Percentiles rank a stretch among this genome's conserved stretches.
Evolutionary conservation across 2,113 vertebrate genomes (phyloP).

Genomic region (Chaetodon auriga): DNA sequence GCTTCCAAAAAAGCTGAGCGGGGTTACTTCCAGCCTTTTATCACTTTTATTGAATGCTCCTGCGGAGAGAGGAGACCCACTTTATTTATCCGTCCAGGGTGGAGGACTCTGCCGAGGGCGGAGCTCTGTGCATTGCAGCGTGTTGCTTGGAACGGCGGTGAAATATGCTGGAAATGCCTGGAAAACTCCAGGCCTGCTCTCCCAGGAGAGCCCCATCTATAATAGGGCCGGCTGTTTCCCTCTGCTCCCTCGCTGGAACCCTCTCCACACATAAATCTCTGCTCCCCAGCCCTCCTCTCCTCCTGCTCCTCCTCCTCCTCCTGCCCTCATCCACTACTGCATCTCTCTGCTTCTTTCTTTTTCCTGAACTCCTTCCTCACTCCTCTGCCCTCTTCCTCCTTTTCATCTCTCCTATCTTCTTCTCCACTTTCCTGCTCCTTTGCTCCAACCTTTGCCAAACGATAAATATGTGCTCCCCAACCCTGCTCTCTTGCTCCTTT

Average conservation of each 20-base stretch:
- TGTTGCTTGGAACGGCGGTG: constrained; percentile 44
- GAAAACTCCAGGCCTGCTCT: constrained; percentile 65
- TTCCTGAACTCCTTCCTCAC: too few species aligned
- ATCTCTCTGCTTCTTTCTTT: too few species aligned
- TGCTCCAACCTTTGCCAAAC: too few species aligned
- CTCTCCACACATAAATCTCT: constrained; percentile 75
- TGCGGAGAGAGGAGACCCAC: constrained; percentile 57
- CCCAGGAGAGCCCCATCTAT: constrained; percentile 75
- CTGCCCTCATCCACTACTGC: too few species aligned
- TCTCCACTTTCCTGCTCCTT: too few species aligned
- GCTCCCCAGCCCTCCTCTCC: constrained; percentile 49
- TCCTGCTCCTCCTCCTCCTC: not conserved
- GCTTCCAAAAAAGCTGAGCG: constrained; percentile 47
- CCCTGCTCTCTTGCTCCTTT: too few species aligned
- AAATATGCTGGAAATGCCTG: constrained; percentile 71
- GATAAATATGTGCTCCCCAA: too few species aligned
- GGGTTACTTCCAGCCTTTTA: constrained; percentile 71
- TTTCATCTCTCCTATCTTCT: too few species aligned
- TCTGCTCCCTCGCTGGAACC: constrained; percentile 57
- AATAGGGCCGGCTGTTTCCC: constrained; percentile 73
- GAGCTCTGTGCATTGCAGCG: constrained; percentile 67
- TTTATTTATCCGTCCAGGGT: constrained; percentile 69
- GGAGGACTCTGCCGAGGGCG: constrained; percentile 55
- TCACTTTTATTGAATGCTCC: constrained; percentile 73
- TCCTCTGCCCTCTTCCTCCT: too few species aligned